Evolutionary conservation across 2,797 vertebrate species (phyloP), one percentile per base, ranked within the genome.

Genomic region (Galago senegalensis): DNA sequence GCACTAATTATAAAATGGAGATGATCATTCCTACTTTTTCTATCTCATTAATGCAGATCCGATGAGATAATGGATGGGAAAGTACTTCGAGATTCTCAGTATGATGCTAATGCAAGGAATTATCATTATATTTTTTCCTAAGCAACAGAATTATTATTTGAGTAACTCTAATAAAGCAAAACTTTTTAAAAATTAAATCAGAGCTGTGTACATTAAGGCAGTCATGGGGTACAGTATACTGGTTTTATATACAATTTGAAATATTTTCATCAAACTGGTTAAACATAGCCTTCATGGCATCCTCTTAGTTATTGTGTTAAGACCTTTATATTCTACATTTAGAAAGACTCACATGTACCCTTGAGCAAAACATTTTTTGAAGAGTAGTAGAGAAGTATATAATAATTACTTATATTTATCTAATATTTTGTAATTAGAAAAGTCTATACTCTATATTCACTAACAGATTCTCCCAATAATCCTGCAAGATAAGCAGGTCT

Each of bases 1-100:
- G 76, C 49, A 79, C n/a, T 91, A 69, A 69, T 43, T 89, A 69
- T 16, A 85, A 93, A 83, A n/a, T 53, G n/a, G 84, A 80, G 43
- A 70, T 18, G 13, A 34, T 83, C 76, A 80, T 87, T 89, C 16
- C 34, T 85, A 37, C 69, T 87, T 95, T 72, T 83, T 72, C 83
- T 40, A 2, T 80, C 82, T 83, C 14, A 18, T 60, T 95, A 70
- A 83, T 23, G 87, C 92, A 63, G 29, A 58, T 79, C 29, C 79
- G 90, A 17, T 49, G 63, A 76, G 10, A 65, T 91, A 87, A 93
- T 43, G 58, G 40, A 58, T 20, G 8, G 53, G 16, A 56, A 91
- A 86, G 3, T 60, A 34, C 46, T 93, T 86, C 63, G 65, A 61
- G 46, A 92, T 34, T 72, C 90, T 72, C 60, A 91, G 17, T 61